phyloP scores from a whole-genome alignment of 2,888 invertebrate species.

The Atethmia centrago region DNA sequence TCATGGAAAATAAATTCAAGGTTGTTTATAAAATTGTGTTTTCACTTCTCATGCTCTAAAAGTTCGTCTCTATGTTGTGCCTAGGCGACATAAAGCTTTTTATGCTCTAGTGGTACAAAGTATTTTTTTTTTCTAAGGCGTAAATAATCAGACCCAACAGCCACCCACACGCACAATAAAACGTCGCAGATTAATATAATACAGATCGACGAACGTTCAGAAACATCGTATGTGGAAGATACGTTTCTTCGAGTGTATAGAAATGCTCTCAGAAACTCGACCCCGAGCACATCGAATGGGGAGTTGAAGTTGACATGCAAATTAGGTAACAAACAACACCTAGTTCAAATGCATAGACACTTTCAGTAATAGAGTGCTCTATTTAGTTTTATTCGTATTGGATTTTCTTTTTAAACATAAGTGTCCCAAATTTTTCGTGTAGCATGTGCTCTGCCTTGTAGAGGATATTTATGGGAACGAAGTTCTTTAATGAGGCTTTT shows the following conservation, averaged over 20 bases:
- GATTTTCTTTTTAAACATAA: not conserved
- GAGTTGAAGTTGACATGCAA: constrained; percentile 8
- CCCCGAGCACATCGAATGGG: not conserved
- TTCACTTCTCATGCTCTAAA: too few relatives aligned
- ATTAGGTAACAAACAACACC: constrained; percentile 11
- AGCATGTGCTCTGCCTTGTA: too few relatives aligned
- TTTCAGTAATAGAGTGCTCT: not conserved
- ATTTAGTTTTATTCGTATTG: not conserved
- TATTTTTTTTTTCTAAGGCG: too few relatives aligned
- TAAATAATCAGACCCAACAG: too few relatives aligned
- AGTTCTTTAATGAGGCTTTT: too few relatives aligned
- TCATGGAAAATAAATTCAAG: not conserved
- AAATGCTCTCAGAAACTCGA: constrained; percentile 6
- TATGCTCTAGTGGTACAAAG: too few relatives aligned
- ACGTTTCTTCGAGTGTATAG: not conserved
- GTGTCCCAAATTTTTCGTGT: not conserved
- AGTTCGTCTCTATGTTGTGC: too few relatives aligned
- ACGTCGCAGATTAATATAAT: too few relatives aligned
- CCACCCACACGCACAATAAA: too few relatives aligned
- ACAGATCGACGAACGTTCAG: constrained; percentile 1
- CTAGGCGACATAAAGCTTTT: too few relatives aligned
- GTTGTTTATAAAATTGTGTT: not conserved
- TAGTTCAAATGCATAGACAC: not conserved
- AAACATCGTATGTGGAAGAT: not conserved
- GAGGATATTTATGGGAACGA: not conserved